Evolutionary conservation across 2,113 vertebrate genomes (phyloP).

Genomic region (Ondatra zibethicus): DNA sequence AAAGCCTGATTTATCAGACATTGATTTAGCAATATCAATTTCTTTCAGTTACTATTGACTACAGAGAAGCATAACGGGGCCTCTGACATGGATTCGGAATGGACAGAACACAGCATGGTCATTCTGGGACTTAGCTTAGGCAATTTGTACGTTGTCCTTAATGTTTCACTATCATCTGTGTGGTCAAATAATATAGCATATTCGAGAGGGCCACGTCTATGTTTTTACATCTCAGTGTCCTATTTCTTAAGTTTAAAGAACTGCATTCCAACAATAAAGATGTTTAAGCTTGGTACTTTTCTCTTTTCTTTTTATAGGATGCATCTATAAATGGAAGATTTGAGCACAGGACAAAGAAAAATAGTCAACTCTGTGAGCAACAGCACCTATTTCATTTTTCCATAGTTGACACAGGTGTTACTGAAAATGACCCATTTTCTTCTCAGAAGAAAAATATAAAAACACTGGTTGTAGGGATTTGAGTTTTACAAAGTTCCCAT

Average conservation of each 20-base stretch:
- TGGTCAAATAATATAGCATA: background rate
- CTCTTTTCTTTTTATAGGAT: background rate
- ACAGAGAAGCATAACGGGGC: background rate
- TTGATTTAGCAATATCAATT: background rate
- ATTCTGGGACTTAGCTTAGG: background rate
- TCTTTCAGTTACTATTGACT: background rate
- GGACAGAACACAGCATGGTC: background rate
- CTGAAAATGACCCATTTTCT: slow-evolving; percentile 31
- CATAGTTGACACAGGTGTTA: background rate
- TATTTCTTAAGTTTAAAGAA: background rate
- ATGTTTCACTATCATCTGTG: no score
- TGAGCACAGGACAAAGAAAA: background rate
- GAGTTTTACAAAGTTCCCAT: background rate
- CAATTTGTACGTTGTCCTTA: background rate
- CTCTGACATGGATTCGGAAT: background rate
- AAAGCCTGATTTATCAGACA: background rate
- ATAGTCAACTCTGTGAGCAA: background rate
- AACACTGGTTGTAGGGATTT: background rate
- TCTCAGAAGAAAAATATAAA: background rate
- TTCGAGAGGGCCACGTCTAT: background rate
- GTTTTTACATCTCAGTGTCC: background rate
- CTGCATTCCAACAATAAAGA: background rate
- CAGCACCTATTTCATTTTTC: background rate
- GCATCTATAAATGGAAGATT: background rate
- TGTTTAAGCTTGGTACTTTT: background rate